phyloP scores from a whole-genome alignment of 2,797 vertebrate genomes.

The Peromyscus eremicus region DNA sequence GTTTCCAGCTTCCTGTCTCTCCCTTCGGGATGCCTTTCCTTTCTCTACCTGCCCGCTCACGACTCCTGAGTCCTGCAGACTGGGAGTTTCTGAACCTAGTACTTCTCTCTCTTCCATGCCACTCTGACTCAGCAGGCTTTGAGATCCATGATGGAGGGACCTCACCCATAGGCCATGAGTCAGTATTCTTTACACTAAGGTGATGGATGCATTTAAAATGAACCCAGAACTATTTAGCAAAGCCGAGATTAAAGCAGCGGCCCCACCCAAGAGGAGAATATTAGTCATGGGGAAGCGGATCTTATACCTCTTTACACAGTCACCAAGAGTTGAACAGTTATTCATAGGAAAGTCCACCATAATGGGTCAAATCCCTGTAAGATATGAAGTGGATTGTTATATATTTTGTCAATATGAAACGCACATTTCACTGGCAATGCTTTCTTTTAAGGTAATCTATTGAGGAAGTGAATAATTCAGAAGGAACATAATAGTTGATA shows the following conservation, averaged over 20 bases:
- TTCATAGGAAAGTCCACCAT: neutral
- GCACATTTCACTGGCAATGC: neutral
- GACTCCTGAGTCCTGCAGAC: neutral
- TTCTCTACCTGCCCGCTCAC: neutral
- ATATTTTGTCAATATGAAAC: constrained; percentile 11
- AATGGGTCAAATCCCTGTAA: neutral
- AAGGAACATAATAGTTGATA: neutral
- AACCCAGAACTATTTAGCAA: neutral
- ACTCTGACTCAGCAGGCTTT: neutral
- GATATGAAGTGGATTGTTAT: neutral
- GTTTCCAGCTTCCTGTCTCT: neutral
- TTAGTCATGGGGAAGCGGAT: neutral
- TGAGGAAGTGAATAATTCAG: neutral
- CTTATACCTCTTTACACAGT: neutral
- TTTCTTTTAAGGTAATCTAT: neutral
- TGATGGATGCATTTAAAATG: neutral
- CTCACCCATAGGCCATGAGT: too few species aligned
- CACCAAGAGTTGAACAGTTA: neutral
- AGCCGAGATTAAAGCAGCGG: neutral
- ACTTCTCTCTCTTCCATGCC: neutral
- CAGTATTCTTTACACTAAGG: neutral
- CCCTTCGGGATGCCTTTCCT: neutral
- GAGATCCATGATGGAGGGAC: neutral
- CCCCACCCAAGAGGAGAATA: neutral
- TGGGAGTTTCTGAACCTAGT: neutral